Evolutionary conservation across 2,797 vertebrate genomes (phyloP), one percentile per base, ranked within the genome.

Genomic region (Acestrorhynchus altus): DNA sequence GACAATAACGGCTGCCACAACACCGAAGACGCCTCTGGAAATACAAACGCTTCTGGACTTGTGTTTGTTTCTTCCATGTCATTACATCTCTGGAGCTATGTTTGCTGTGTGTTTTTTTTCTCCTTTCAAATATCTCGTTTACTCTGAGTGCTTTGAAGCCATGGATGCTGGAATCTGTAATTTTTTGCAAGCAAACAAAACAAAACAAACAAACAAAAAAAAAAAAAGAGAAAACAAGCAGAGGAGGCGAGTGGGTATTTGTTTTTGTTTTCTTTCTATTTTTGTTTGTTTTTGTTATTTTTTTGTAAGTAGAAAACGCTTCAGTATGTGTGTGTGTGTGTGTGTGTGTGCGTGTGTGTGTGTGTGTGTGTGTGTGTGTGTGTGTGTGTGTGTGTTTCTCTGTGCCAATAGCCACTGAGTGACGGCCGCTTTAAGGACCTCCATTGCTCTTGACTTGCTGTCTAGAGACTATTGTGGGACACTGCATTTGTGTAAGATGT

Each of bases 401-500:
- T 91, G 92, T 93, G 92, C 91, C 90, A 92, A 89, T 88, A 91
- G 88, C 89, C 86, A 84, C 87, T 81, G 70, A 86, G 87, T 76
- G 60, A 88, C 86, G 87, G 87, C 81, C 76, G 71, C 69, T 75
- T 79, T 70, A 81, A 76, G 60, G 85, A 86, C 82, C 80, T 72
- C 85, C 88, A 84, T 82, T 88, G 85, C 83, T 85, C 88, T 88
- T 84, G 81, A 72, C 88, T 66, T 90, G 87, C 91, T 68, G 87
- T 91, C 87, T 92, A 89, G 82, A 91, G 89, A 90, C 86, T 89
- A 80, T 89, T 92, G 90, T 92, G 87, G 90, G 90, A 86, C 90
- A 88, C 91, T 89, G 86, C 87, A 86, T 88, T 87, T 87, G 86
- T 90, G 87, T 87, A 86, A 89, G 86, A 83, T 84, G 46, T 80